Evolutionary conservation across 2,113 vertebrate genomes (phyloP), one percentile per base, ranked within the genome.

Genomic region (Circaetus gallicus): DNA sequence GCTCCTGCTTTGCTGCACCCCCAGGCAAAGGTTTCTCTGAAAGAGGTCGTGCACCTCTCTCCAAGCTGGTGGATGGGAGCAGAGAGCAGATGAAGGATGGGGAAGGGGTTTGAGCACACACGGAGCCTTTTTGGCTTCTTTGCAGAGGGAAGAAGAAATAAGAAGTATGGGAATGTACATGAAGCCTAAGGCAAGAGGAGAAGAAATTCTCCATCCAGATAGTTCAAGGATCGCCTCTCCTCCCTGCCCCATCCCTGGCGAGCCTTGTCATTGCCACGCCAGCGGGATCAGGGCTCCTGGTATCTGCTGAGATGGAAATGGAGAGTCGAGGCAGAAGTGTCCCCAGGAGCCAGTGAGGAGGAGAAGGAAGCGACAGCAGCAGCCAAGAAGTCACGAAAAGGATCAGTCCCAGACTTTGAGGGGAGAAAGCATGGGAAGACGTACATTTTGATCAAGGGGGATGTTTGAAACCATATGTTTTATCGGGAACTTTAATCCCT

Each of bases 171-270:
- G n/a, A 9, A 25, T 18, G 58, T 16, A 7, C 24, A 3, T 2
- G 6, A 69, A 84, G 31, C 43, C n/a, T 8, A 26, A n/a, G 10
- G 16, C 1, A 53, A 32, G 53, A 0, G 29, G 49, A 69, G 62
- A 16, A 38, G 36, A 26, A 93, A 74, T 47, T 1, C 29, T 63
- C 55, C 31, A 9, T 21, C 50, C 50, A 28, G 53, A 6, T 24
- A 31, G n/a, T 16, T 32, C 36, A 42, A 28, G 34, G 36, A 25
- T 42, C 24, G 1, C 13, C 6, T 55, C 59, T 22, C 0, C 0
- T 32, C 45, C 65, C 70, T 72, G 42, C 45, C 63, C 20, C 10
- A 10, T 16, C 67, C 15, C 1, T 4, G 18, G 24, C 59, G 77
- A 86, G n/a, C 36, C 24, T 50, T 86, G 77, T 19, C 49, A 43